phyloP scores from a whole-genome alignment of 1,140 invertebrate species.

The Calliphora vicina region DNA sequence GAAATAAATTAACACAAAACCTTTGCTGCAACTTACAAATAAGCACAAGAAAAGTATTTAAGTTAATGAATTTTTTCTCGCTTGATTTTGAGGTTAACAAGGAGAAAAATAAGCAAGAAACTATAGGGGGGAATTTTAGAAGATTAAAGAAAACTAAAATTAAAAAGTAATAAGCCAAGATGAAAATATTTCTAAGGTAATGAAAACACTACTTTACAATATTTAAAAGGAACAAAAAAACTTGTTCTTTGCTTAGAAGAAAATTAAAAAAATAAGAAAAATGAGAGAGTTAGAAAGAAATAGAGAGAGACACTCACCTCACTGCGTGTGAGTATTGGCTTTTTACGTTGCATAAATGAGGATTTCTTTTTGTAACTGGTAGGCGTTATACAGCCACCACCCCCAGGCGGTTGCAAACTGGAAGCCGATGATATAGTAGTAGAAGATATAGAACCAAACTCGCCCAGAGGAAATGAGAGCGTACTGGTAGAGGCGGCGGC shows the following conservation, averaged over 20 bases:
- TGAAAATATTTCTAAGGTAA: not conserved
- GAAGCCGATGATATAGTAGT: not conserved
- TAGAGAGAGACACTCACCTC: slow-evolving; percentile 51
- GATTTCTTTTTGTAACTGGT: slow-evolving; percentile 52
- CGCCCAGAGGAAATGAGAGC: not conserved
- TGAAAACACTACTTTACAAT: not conserved
- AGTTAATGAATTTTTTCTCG: not conserved
- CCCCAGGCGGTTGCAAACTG: slow-evolving; percentile 38
- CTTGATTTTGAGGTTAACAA: not conserved
- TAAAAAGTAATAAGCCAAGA: not conserved
- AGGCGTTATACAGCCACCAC: slow-evolving; percentile 36
- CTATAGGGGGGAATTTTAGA: not conserved
- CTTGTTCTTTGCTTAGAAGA: too few relatives aligned
- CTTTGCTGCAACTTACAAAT: not conserved
- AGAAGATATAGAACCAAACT: not conserved
- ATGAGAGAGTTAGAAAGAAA: not conserved
- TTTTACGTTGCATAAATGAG: slow-evolving; percentile 56
- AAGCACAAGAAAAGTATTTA: not conserved
- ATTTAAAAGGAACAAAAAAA: not conserved
- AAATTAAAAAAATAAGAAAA: not conserved
- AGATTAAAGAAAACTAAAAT: not conserved
- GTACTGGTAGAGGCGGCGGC: not conserved
- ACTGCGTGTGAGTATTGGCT: slow-evolving; percentile 58
- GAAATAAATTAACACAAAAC: slow-evolving; percentile 18
- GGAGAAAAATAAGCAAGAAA: not conserved